These are phyloP conservation scores for Lordiphosa fenestrarum DNA, from an alignment of 2,888 invertebrate genomes.

Conservation along the genomic window DNA sequence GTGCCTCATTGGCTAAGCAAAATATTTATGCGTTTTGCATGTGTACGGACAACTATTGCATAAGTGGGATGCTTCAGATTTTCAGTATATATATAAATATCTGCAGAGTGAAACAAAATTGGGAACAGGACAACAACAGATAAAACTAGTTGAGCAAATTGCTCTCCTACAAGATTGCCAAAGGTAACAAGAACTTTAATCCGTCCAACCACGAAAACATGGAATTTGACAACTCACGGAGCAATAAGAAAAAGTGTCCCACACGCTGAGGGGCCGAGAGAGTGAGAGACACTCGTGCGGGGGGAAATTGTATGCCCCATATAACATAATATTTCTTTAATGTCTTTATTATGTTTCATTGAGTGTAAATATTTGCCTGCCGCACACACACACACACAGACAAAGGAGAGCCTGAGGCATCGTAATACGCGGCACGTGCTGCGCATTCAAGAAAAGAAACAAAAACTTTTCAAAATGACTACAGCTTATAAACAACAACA, in stretches of 20 bases:
- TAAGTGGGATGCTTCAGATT: no score
- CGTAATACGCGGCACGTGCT: conserved; percentile 69
- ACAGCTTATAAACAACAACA: conserved; percentile 1
- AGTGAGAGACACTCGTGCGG: conserved; percentile 1
- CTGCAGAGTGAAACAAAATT: no score
- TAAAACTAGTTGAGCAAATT: no score
- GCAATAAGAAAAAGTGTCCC: conserved; percentile 48
- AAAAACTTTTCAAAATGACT: conserved; percentile 35
- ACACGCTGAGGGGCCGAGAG: conserved; percentile 7
- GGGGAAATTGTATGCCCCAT: conserved; percentile 28
- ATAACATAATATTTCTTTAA: conserved; percentile 68
- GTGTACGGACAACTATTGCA: no score
- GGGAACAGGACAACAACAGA: no score
- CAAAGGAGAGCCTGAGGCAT: conserved; percentile 27
- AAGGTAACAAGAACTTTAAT: no score
- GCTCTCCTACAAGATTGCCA: no score
- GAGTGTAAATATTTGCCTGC: conserved; percentile 72
- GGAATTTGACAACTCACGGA: conserved; percentile 60
- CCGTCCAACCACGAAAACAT: conserved; percentile 11
- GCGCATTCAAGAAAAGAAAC: conserved; percentile 38
- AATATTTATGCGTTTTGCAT: no score
- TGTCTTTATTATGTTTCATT: conserved; percentile 76
- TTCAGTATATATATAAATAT: no score
- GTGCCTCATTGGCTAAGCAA: conserved; percentile 22
- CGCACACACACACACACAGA: conserved; percentile 33